These are phyloP conservation scores for Carettochelys insculpta DNA, from an alignment of 2,113 vertebrate genomes.

Conservation along the genomic window DNA sequence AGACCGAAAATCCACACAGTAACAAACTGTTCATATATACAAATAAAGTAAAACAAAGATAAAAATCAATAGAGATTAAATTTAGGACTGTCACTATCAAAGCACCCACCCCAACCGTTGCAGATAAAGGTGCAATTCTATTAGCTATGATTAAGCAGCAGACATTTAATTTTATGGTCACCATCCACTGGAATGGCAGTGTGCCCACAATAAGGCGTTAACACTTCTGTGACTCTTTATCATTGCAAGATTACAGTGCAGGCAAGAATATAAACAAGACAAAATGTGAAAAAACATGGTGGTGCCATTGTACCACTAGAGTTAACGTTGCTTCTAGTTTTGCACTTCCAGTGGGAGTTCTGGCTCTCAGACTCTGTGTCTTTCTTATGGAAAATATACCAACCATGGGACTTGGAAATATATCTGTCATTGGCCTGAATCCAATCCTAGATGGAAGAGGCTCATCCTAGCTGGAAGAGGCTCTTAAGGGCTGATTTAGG, in stretches of 20 bases:
- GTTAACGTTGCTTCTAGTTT: background rate
- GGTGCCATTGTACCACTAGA: background rate
- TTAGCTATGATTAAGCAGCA: background rate
- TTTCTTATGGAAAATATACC: background rate
- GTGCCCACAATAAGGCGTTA: background rate
- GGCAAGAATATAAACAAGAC: background rate
- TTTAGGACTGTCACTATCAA: background rate
- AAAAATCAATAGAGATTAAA: background rate
- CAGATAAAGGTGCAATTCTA: background rate
- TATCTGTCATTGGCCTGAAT: background rate
- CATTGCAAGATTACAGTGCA: background rate
- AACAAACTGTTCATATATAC: too few species aligned
- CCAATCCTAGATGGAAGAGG: background rate
- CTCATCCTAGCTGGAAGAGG: background rate
- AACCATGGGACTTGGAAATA: background rate
- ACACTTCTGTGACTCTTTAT: background rate
- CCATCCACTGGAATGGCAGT: too few species aligned
- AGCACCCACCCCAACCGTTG: background rate
- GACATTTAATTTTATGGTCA: too few species aligned
- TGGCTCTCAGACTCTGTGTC: too few species aligned
- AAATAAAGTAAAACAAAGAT: background rate
- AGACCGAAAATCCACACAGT: too few species aligned
- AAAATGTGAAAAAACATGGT: background rate
- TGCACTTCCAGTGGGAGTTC: background rate
- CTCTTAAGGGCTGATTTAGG: too few species aligned